Evolutionary conservation across 2,797 vertebrate species (phyloP).

Genomic region (Chiroxiphia lanceolata): DNA sequence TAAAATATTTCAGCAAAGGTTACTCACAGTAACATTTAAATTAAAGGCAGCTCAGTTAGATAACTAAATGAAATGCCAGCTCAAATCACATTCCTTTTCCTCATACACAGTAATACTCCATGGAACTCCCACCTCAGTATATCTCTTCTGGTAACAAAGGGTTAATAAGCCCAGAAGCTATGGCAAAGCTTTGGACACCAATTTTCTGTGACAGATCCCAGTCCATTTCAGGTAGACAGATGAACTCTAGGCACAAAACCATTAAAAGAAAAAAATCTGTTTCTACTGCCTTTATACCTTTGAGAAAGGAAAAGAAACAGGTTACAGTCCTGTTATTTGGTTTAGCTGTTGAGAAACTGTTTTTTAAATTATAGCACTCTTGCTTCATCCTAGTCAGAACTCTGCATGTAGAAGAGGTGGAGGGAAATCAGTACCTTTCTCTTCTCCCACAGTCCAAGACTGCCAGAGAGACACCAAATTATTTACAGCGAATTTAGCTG

Average conservation of each 20-base stretch:
- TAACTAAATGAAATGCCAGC: neutral
- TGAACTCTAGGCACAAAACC: neutral
- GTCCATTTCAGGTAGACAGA: neutral
- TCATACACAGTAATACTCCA: neutral
- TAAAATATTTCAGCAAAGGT: neutral
- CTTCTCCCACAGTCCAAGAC: neutral
- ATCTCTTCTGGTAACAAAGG: neutral
- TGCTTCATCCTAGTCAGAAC: neutral
- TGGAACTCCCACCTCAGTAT: neutral
- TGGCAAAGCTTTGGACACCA: neutral
- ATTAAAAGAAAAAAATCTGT: neutral
- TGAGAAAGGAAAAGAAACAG: neutral
- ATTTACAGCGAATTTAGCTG: neutral
- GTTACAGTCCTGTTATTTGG: neutral
- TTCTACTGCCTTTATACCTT: neutral
- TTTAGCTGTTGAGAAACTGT: neutral
- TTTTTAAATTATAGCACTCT: neutral
- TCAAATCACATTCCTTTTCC: neutral
- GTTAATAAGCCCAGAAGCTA: neutral
- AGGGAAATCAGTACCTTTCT: neutral
- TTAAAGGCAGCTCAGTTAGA: neutral
- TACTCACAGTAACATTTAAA: neutral
- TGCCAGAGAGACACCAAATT: neutral
- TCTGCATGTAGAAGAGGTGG: neutral
- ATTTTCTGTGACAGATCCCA: neutral